These are phyloP conservation scores for Arothron firmamentum DNA, from an alignment of 2,113 vertebrate genomes.

Conservation along the genomic window DNA sequence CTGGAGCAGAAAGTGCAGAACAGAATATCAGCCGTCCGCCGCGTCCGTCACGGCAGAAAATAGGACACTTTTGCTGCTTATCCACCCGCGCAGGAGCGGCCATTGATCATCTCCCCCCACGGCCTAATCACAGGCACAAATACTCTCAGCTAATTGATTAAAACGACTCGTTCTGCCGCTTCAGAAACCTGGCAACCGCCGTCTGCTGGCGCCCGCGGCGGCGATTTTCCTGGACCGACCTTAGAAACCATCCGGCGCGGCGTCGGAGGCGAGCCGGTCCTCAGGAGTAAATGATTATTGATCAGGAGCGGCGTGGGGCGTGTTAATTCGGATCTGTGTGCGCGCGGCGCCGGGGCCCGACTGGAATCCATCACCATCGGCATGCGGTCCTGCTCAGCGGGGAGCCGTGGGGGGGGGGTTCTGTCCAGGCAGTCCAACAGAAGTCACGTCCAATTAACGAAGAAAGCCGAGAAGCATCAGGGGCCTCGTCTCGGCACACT, in stretches of 20 bases:
- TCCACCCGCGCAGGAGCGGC: conserved; percentile 5
- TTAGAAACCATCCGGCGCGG: conserved; percentile 13
- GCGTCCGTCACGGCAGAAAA: conserved; percentile 32
- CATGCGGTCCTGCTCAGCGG: conserved; percentile 74
- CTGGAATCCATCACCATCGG: conserved; percentile 78
- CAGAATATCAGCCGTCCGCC: conserved; percentile 19
- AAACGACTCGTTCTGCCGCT: conserved; percentile 16
- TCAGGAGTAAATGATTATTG: conserved; percentile 72
- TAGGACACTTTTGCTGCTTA: background rate
- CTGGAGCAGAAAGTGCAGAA: conserved; percentile 30
- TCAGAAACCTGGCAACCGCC: background rate
- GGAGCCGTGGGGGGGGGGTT: conserved; percentile 73
- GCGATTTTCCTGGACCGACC: background rate
- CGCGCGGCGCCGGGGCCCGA: conserved; percentile 41
- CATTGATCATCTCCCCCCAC: too few relatives aligned
- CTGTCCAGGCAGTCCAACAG: conserved; percentile 70
- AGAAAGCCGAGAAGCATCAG: conserved; percentile 1
- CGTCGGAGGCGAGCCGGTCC: conserved; percentile 44
- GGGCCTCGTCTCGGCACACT: background rate
- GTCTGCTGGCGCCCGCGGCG: background rate
- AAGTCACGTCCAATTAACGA: conserved; percentile 62
- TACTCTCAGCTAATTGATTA: conserved; percentile 43
- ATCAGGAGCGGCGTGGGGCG: conserved; percentile 64
- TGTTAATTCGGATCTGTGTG: conserved; percentile 73
- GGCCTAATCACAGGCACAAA: conserved; percentile 22